A percentile compares a stretch with the other conserved stretches of the same genome.
Conservation (phyloP, 2,888 invertebrate species). For the Cacoxenus indagator region DNA sequence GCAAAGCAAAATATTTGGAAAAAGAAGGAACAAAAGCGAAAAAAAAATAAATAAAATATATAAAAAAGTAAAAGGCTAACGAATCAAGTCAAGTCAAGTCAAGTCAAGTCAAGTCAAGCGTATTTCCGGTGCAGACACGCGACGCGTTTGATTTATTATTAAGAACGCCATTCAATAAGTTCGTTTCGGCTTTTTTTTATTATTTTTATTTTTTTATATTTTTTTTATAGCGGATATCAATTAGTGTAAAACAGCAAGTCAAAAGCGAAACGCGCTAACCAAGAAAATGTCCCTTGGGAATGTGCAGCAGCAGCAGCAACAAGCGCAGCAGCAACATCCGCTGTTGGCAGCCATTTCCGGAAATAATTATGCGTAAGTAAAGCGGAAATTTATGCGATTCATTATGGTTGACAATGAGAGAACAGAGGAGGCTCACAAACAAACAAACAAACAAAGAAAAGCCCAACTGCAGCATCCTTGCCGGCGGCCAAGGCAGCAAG, state of each 20-base stretch:
- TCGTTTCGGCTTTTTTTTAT: not conserved
- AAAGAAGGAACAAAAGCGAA: not conserved
- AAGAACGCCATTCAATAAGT: not conserved
- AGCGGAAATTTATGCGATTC: conserved; percentile 45
- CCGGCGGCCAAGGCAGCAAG: not conserved
- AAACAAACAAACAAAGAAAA: not conserved
- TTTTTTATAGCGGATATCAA: conserved; percentile 48
- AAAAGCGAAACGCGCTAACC: conserved; percentile 42
- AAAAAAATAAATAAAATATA: not conserved
- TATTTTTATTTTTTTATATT: not conserved
- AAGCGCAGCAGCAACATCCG: conserved; percentile 48
- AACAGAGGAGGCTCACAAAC: not conserved
- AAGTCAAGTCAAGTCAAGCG: not conserved
- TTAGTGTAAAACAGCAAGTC: conserved; percentile 36
- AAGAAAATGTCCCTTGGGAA: conserved; percentile 45
- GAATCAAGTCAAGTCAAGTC: too few species aligned
- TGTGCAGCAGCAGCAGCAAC: conserved; percentile 38
- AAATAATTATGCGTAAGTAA: conserved; percentile 59
- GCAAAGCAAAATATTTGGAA: too few species aligned
- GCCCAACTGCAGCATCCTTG: not conserved
- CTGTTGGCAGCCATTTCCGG: conserved; percentile 53
- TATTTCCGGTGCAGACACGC: conserved; percentile 5
- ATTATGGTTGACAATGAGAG: conserved; percentile 21
- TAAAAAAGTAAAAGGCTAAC: too few species aligned
- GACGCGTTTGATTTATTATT: conserved; percentile 21